Percentiles rank a stretch among this genome's conserved stretches.
phyloP scores from a whole-genome alignment of 2,797 vertebrate genomes.

The Acanthis flammea region DNA sequence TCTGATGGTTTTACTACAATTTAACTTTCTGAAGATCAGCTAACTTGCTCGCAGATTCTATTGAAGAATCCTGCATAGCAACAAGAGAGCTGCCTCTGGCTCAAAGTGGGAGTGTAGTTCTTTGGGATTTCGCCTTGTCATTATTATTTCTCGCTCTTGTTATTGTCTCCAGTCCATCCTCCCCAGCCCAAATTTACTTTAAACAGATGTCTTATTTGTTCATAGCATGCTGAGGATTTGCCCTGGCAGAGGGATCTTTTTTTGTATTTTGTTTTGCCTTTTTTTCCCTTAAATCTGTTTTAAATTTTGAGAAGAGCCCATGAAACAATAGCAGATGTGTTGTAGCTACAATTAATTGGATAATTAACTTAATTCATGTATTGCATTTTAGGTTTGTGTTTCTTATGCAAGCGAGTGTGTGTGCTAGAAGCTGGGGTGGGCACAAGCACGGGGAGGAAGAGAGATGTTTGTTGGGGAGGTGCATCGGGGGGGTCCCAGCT shows the following conservation, averaged over 20 bases:
- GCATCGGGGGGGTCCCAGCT: accelerated
- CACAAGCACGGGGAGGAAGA: not conserved
- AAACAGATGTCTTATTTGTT: constrained; percentile 57
- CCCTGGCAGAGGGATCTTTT: constrained; percentile 18
- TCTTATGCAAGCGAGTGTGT: constrained; percentile 8
- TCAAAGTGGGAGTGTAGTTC: constrained; percentile 53
- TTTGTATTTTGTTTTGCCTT: constrained; percentile 52
- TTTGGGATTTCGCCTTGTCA: constrained; percentile 67
- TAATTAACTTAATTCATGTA: constrained; percentile 63
- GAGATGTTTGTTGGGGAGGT: not conserved
- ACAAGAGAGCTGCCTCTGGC: constrained; percentile 54
- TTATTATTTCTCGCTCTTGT: constrained; percentile 60
- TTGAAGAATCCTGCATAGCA: constrained; percentile 38
- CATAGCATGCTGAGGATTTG: constrained; percentile 39
- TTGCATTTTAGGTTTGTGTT: constrained; percentile 56
- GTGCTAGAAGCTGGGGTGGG: not conserved
- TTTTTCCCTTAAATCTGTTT: constrained; percentile 58
- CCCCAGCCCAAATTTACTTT: constrained; percentile 40
- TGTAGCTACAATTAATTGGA: constrained; percentile 52
- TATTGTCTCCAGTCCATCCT: constrained; percentile 34
- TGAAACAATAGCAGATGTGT: constrained; percentile 61
- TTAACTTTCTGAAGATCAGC: constrained; percentile 30
- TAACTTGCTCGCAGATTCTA: constrained; percentile 27
- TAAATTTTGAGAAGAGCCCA: constrained; percentile 29
- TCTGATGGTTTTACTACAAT: not conserved